Evolutionary conservation across 2,888 invertebrate species (phyloP).

Genomic region (Hypselothyrea guttata): DNA sequence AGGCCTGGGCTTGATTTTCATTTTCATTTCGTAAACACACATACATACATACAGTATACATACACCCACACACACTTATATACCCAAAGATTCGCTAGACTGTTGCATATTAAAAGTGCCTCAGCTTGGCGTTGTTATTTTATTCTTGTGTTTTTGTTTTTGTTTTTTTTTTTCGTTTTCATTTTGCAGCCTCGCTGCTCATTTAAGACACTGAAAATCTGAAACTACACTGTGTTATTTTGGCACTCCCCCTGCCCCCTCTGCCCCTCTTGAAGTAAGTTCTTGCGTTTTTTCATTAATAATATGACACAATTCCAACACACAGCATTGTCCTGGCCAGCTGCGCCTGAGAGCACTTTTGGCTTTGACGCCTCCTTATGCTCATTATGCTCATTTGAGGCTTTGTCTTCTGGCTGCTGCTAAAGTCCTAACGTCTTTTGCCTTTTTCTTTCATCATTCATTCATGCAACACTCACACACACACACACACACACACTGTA

Average conservation of each 20-base stretch:
- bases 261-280: conserved; percentile 3
- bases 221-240: conserved; percentile 14
- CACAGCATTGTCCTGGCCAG: conserved; percentile 64
- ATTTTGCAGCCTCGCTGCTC: conserved; percentile 46
- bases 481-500: background rate
- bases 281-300: conserved; percentile 64
- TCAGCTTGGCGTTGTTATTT: conserved; percentile 58
- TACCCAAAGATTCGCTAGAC: conserved; percentile 28
- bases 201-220: conserved; percentile 52
- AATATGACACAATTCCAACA: conserved; percentile 72
- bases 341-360: conserved; percentile 75
- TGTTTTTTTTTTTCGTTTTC: conserved; percentile 15
- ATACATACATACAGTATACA: conserved; percentile 21
- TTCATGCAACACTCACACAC: conserved; percentile 45
- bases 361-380: conserved; percentile 72
- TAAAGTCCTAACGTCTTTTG: conserved; percentile 1
- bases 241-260: background rate
- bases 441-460: conserved; percentile 72
- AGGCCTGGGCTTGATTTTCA: conserved; percentile 66
- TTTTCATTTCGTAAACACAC: conserved; percentile 58
- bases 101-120: conserved; percentile 72
- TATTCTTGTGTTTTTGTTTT: conserved; percentile 18
- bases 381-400: conserved; percentile 77
- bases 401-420: conserved; percentile 62
- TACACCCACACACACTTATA: conserved; percentile 25